Conservation (phyloP, 2,113 vertebrate genomes). For the Sinocyclocheilus maitianheensis region DNA sequence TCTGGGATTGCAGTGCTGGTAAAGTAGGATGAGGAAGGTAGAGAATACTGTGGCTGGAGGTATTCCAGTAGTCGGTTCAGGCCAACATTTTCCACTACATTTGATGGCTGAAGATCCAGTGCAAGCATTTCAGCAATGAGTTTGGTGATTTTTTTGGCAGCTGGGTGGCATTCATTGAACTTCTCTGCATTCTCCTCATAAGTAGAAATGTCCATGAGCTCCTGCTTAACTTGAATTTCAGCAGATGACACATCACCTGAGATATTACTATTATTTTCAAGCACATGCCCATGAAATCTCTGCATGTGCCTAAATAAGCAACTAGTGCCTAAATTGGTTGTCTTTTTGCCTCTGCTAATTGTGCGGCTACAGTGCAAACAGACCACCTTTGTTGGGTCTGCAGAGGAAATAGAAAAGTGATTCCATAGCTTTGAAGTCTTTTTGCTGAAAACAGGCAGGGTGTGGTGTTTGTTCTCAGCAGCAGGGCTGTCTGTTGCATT, state of each 20-base stretch:
- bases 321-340: conserved; percentile 94
- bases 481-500: conserved; percentile 73
- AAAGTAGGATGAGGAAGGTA: conserved; percentile 90
- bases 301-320: conserved; percentile 94
- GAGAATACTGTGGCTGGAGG: conserved; percentile 92
- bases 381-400: conserved; percentile 93
- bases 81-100: conserved; percentile 90
- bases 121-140: conserved; percentile 97
- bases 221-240: conserved; percentile 75
- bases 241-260: conserved; percentile 80
- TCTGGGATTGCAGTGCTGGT: conserved; percentile 94
- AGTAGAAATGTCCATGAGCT: conserved; percentile 74
- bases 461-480: conserved; percentile 75
- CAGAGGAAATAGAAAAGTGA: conserved; percentile 91
- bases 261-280: conserved; percentile 82
- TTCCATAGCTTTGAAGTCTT: conserved; percentile 99
- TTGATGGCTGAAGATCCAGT: conserved; percentile 97
- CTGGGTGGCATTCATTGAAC: conserved; percentile 88
- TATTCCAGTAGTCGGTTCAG: conserved; percentile 91
- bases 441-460: conserved; percentile 86
- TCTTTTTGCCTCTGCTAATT: conserved; percentile 96
- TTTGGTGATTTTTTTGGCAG: conserved; percentile 97
- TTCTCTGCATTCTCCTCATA: conserved; percentile 79
- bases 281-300: conserved; percentile 87
- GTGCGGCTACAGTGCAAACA: conserved; percentile 97